Evolutionary conservation across 2,888 invertebrate genomes (phyloP).

Genomic region (Thereva nobilitata): DNA sequence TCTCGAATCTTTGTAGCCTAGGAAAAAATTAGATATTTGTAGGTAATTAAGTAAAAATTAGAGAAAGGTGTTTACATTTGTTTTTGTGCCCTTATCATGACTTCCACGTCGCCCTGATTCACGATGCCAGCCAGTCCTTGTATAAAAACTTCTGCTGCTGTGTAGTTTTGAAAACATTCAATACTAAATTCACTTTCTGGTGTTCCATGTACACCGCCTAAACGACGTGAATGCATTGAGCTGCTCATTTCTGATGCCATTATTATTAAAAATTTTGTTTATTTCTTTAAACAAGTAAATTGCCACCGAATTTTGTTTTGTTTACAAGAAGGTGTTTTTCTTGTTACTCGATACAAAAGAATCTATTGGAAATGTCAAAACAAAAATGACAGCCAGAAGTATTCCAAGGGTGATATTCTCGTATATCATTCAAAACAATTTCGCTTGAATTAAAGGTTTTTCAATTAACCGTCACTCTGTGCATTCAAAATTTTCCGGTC

Average conservation of each 20-base stretch:
- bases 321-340: too few species aligned
- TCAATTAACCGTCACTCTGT: too few species aligned
- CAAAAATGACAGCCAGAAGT: too few species aligned
- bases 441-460: too few species aligned
- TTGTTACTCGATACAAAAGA: too few species aligned
- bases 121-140: slow-evolving; percentile 90
- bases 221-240: slow-evolving; percentile 46
- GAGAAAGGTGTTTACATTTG: slow-evolving; percentile 82
- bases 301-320: background rate
- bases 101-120: slow-evolving; percentile 87
- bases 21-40: slow-evolving; percentile 46
- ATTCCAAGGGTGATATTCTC: too few species aligned
- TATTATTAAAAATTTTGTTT: background rate
- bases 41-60: background rate
- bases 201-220: slow-evolving; percentile 45
- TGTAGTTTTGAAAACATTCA: slow-evolving; percentile 87
- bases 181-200: slow-evolving; percentile 63
- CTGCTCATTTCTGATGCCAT: slow-evolving; percentile 48
- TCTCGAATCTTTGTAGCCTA: slow-evolving; percentile 95
- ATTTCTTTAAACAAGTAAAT: background rate
- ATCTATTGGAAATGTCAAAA: too few species aligned
- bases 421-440: too few species aligned
- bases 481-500: too few species aligned
- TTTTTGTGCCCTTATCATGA: slow-evolving; percentile 87
- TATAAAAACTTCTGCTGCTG: slow-evolving; percentile 90